Evolutionary conservation across 92 coral and sea anemone genomes (phyloP).

Genomic region (Epizoanthus fatuus): DNA sequence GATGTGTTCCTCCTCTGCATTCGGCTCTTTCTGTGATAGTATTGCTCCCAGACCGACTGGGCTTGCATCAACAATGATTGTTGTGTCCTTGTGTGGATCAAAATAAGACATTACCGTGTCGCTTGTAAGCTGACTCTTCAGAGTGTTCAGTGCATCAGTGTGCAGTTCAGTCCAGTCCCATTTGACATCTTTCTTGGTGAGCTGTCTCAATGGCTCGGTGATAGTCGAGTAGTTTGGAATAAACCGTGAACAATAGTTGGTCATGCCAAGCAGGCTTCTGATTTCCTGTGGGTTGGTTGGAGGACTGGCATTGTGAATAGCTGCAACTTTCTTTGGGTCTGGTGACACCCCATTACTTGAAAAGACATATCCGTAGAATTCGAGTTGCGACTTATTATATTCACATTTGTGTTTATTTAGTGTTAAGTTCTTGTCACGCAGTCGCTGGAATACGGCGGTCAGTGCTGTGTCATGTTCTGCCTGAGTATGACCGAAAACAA

Average conservation of each 20-base stretch:
- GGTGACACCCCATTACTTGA: conserved; percentile 28
- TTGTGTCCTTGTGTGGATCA: conserved; percentile 26
- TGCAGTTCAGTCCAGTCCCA: conserved; percentile 7
- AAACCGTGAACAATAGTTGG: conserved; percentile 31
- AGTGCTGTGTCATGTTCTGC: conserved; percentile 32
- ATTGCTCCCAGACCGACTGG: conserved; percentile 25
- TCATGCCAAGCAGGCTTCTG: conserved; percentile 30
- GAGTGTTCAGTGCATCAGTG: not conserved
- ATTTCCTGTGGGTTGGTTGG: conserved; percentile 8
- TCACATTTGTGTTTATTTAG: conserved; percentile 18
- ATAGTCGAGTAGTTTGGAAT: not conserved
- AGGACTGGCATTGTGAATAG: conserved; percentile 1
- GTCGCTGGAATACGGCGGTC: conserved; percentile 21
- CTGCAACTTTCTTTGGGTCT: conserved; percentile 22
- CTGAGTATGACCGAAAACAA: not conserved
- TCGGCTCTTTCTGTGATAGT: conserved; percentile 11
- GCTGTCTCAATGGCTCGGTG: conserved; percentile 21
- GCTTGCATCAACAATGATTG: conserved; percentile 23
- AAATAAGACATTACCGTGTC: conserved; percentile 30
- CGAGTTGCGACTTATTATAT: conserved; percentile 3
- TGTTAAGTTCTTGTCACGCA: not conserved
- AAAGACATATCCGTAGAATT: conserved; percentile 28
- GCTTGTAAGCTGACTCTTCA: conserved; percentile 2
- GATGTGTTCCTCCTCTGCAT: not conserved
- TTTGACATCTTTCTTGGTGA: not conserved